Base-by-base conservation (phyloP, 2,797 vertebrate species). In the Craterocephalus amniculus region DNA sequence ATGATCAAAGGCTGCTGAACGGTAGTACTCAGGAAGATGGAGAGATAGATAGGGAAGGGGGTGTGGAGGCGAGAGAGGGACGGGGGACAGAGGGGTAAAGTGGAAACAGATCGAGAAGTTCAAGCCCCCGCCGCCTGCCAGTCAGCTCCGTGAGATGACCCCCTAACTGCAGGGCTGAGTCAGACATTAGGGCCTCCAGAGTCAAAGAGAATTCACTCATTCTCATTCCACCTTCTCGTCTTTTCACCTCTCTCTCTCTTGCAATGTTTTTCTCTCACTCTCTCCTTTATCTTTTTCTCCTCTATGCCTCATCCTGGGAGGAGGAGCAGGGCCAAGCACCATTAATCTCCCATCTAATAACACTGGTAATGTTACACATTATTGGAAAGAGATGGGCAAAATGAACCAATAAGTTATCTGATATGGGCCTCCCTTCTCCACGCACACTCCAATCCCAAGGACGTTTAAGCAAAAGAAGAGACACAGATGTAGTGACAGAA, bases 321-420 rank as follows among this genome's bases (percentile, higher is more conserved):
- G 80, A 86, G 85, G 87, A 90, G 87, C 83, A 72, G 87, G 78
- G 89, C 88, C 88, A 91, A 91, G 92, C 88, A 71, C 88, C 90
- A 93, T 93, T 89, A 91, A 94, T 92, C 87, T 89, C 87, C 85
- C 81, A 91, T 92, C 89, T 91, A 92, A 91, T 91, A 92, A 92
- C 90, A 90, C 82, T 92, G 89, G 89, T 92, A 92, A 88, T 91
- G 89, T 92, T 93, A 92, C 87, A 92, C 89, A 91, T 92, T 92
- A 94, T 89, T 91, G 89, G 90, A 93, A 91, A 94, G 85, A 89
- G 87, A 88, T 90, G 86, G 84, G 83, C 84, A 89, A 92, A 89
- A 91, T 91, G 83, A 93, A 91, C 89, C 90, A 92, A 91, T 92
- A 91, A 89, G 86, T 91, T 92, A 93, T 92, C 88, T 75, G 90